A percentile compares a stretch with the other conserved stretches of the same genome.
Evolutionary conservation across 2,797 vertebrate species (phyloP).

Genomic region (Euphonia xanthogaster): DNA sequence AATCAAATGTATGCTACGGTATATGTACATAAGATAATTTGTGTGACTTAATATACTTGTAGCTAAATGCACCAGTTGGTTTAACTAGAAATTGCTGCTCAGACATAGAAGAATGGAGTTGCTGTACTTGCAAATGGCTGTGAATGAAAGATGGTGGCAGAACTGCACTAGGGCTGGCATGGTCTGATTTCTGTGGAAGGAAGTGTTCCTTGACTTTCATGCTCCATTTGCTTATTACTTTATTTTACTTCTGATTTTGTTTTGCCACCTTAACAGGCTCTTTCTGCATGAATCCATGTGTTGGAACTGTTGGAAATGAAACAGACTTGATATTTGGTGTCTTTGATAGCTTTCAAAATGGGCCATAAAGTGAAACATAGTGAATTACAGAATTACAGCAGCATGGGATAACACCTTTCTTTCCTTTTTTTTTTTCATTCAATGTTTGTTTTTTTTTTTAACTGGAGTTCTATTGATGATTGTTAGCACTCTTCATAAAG

Average conservation of each 20-base stretch:
- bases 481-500: background rate
- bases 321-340: background rate
- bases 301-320: background rate
- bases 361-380: background rate
- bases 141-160: background rate
- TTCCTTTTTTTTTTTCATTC: background rate
- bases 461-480: background rate
- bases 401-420: background rate
- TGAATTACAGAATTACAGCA: background rate
- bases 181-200: background rate
- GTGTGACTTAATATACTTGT: background rate
- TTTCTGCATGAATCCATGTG: background rate
- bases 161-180: background rate
- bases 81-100: background rate
- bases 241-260: background rate
- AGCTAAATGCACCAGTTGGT: background rate
- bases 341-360: background rate
- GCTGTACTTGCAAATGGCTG: background rate
- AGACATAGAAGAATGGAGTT: background rate
- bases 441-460: background rate
- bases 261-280: background rate
- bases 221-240: background rate
- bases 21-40: background rate
- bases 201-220: background rate
- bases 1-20: background rate